These are phyloP conservation scores for Oreohelix idahoensis DNA, from an alignment of 1,140 invertebrate genomes.

Conservation along the genomic window DNA sequence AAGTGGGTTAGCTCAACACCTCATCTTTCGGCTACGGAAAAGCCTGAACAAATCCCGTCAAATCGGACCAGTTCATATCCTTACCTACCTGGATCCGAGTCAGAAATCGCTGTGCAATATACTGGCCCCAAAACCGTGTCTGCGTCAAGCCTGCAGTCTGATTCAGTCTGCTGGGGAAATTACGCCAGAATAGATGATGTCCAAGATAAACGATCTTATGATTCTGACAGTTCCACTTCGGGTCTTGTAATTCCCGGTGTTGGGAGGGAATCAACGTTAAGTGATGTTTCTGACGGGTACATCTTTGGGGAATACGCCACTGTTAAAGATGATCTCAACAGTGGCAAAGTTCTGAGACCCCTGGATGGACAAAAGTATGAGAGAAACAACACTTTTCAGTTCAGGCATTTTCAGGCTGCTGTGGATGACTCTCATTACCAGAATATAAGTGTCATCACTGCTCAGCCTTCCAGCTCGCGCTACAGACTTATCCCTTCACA, in stretches of 20 bases:
- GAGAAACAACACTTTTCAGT: neutral
- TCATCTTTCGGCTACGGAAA: constrained; percentile 30
- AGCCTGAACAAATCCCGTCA: neutral
- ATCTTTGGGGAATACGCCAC: constrained; percentile 39
- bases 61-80: constrained; percentile 17
- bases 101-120: neutral
- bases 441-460: constrained; percentile 15
- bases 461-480: neutral
- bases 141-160: neutral
- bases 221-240: constrained; percentile 39
- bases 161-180: constrained; percentile 33
- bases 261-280: constrained; percentile 33
- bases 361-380: neutral
- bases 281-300: constrained; percentile 31
- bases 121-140: neutral
- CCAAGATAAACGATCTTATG: constrained; percentile 22
- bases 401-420: constrained; percentile 22
- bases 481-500: neutral
- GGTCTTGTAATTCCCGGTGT: constrained; percentile 29
- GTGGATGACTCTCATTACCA: constrained; percentile 10
- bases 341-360: neutral
- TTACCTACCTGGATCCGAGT: neutral
- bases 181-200: constrained; percentile 35
- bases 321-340: constrained; percentile 27
- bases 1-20: constrained; percentile 38